Percentiles rank a stretch among this genome's conserved stretches.
Evolutionary conservation across 2,797 vertebrate species (phyloP).

Genomic region (Setipinna tenuifilis): DNA sequence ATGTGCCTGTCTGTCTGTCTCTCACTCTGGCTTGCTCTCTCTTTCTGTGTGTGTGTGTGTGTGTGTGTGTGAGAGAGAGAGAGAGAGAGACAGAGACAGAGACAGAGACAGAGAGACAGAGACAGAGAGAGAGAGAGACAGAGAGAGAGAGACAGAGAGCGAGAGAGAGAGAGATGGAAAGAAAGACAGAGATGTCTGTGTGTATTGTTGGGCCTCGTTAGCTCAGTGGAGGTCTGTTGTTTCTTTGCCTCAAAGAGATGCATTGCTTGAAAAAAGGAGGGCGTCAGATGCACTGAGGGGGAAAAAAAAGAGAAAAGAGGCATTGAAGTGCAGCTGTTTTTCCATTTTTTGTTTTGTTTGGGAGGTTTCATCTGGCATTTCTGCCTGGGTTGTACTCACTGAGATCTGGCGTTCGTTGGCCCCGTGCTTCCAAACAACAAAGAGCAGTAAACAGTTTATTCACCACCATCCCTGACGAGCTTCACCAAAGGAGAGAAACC

Average conservation of each 20-base stretch:
- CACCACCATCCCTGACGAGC: constrained; percentile 41
- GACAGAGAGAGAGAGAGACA: neutral
- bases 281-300: constrained; percentile 23
- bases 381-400: constrained; percentile 48
- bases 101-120: neutral
- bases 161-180: neutral
- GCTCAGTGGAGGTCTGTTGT: constrained; percentile 26
- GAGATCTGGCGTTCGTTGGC: constrained; percentile 49
- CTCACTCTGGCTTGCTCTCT: neutral
- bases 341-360: constrained; percentile 49
- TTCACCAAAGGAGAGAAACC: constrained; percentile 42
- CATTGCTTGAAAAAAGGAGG: constrained; percentile 15
- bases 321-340: constrained; percentile 46
- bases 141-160: neutral
- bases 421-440: constrained; percentile 51
- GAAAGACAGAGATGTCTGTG: constrained; percentile 24
- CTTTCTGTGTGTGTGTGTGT: neutral
- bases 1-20: neutral
- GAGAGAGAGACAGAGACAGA: neutral
- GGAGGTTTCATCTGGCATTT: constrained; percentile 52
- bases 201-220: constrained; percentile 20
- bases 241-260: constrained; percentile 25
- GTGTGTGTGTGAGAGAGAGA: neutral
- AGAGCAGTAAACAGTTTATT: constrained; percentile 53
- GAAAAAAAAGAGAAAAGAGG: constrained; percentile 40